phyloP scores from a whole-genome alignment of 2,888 invertebrate genomes.

The Nomada fabriciana region DNA sequence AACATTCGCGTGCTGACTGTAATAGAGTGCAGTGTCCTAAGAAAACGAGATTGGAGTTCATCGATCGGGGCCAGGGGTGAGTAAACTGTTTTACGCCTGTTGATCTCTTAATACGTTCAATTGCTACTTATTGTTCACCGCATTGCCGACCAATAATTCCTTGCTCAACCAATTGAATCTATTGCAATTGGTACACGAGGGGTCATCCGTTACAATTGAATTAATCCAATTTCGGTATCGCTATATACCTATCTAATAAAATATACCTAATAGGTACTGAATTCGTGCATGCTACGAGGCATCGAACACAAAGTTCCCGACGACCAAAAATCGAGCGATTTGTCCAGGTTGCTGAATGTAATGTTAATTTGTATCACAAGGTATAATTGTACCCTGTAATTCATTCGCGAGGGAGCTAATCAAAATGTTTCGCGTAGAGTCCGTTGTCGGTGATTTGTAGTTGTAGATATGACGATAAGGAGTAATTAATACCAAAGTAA shows the following conservation, averaged over 20 bases:
- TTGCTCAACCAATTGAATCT: background rate
- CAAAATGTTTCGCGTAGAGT: constrained; percentile 35
- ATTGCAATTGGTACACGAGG: too few relatives aligned
- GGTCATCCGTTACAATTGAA: background rate
- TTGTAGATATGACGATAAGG: constrained; percentile 36
- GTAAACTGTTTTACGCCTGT: constrained; percentile 31
- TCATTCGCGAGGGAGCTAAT: constrained; percentile 64
- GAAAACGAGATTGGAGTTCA: constrained; percentile 49
- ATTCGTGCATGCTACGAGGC: too few relatives aligned
- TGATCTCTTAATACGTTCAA: constrained; percentile 7
- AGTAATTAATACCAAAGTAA: constrained; percentile 37
- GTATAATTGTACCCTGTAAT: constrained; percentile 11
- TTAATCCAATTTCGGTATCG: too few relatives aligned
- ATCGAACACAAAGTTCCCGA: too few relatives aligned
- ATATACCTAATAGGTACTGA: too few relatives aligned
- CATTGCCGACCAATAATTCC: background rate
- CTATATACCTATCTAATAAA: too few relatives aligned
- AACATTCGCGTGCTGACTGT: constrained; percentile 64
- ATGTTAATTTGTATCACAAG: constrained; percentile 40
- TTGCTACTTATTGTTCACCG: background rate
- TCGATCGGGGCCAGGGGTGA: constrained; percentile 63
- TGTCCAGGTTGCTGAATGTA: background rate
- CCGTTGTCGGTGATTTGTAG: constrained; percentile 35
- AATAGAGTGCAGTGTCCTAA: constrained; percentile 62
- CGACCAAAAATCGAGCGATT: too few relatives aligned